Evolutionary conservation across 2,113 vertebrate species (phyloP).

Genomic region (Bubo blakistoni): DNA sequence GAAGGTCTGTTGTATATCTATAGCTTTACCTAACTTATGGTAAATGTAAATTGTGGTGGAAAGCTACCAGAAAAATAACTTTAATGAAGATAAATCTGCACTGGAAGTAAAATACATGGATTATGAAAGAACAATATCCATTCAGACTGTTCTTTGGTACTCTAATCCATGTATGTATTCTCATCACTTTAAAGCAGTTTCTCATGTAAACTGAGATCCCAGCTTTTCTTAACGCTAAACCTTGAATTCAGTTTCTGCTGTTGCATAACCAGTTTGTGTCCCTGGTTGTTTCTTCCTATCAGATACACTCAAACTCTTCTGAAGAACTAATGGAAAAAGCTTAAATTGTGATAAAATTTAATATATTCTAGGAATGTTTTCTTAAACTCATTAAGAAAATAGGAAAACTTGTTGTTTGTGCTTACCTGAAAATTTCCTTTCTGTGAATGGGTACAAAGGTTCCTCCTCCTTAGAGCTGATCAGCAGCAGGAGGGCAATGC

Average conservation of each 20-base stretch:
- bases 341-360: background rate
- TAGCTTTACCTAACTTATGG: background rate
- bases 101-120: background rate
- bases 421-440: background rate
- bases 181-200: background rate
- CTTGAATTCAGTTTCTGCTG: background rate
- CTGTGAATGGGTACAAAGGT: accelerated
- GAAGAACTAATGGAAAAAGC: background rate
- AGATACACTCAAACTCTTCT: background rate
- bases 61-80: background rate
- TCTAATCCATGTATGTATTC: background rate
- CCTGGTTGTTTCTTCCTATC: background rate
- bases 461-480: background rate
- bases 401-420: background rate
- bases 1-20: background rate
- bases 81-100: background rate
- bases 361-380: background rate
- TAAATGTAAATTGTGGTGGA: background rate
- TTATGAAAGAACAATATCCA: background rate
- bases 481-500: background rate
- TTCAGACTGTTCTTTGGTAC: background rate
- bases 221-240: background rate
- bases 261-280: background rate
- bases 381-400: background rate
- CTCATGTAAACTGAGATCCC: background rate